These are phyloP conservation scores for Macroramphosus scolopax DNA, from an alignment of 2,797 vertebrate genomes.

Conservation along the genomic window DNA sequence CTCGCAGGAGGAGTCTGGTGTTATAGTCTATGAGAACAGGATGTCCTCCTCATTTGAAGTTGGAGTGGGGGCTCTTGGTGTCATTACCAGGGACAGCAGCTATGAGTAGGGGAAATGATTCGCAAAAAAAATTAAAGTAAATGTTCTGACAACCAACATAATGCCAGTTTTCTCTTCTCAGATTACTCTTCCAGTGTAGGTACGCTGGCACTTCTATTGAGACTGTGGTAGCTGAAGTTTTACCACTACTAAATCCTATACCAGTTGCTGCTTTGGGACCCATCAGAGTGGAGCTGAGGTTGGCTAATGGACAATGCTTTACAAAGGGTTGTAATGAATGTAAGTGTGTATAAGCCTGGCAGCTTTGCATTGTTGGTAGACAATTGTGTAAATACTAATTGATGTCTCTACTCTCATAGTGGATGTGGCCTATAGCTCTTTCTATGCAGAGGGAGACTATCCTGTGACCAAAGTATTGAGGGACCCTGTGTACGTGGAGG, in stretches of 20 bases:
- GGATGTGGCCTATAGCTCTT: slow-evolving; percentile 61
- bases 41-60: slow-evolving; percentile 64
- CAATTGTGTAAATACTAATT: slow-evolving; percentile 5
- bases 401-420: slow-evolving; percentile 39
- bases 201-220: slow-evolving; percentile 43
- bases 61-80: slow-evolving; percentile 37
- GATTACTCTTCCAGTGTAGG: slow-evolving; percentile 64
- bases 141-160: not conserved
- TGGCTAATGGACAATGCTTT: slow-evolving; percentile 66
- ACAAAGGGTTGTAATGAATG: slow-evolving; percentile 69
- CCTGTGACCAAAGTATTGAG: slow-evolving; percentile 65
- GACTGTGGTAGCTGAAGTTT: slow-evolving; percentile 41
- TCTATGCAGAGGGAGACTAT: slow-evolving; percentile 57
- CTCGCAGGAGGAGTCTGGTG: slow-evolving; percentile 61
- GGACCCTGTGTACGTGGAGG: slow-evolving; percentile 66
- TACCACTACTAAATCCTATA: fast-evolving
- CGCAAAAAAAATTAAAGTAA: not conserved
- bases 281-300: slow-evolving; percentile 54
- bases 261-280: slow-evolving; percentile 49
- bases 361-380: slow-evolving; percentile 2
- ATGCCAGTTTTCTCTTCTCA: slow-evolving; percentile 30
- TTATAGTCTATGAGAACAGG: slow-evolving; percentile 72
- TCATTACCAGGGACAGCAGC: slow-evolving; percentile 72
- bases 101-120: slow-evolving; percentile 59
- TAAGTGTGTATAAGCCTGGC: slow-evolving; percentile 13